phyloP scores from a whole-genome alignment of 2,797 vertebrate genomes.

The Hyperoplus lanceolatus region DNA sequence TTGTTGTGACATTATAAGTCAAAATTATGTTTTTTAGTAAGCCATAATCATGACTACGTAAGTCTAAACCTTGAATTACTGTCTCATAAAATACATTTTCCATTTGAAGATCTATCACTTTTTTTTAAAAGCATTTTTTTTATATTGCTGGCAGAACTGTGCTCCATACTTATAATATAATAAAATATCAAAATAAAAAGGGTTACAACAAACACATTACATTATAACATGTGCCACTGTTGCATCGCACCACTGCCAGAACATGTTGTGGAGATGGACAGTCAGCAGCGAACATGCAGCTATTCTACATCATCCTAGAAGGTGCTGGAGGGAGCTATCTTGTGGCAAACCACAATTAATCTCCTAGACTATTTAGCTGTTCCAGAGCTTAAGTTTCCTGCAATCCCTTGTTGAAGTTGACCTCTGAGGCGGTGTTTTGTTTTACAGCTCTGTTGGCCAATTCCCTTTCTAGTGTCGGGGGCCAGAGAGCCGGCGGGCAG shows the following conservation, averaged over 20 bases:
- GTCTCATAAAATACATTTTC: too few species aligned
- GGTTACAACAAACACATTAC: too few species aligned
- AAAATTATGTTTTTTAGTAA: neutral
- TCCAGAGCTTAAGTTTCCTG: conserved; percentile 64
- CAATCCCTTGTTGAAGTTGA: conserved; percentile 60
- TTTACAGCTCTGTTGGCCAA: conserved; percentile 65
- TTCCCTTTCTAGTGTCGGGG: conserved; percentile 43
- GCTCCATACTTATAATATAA: too few species aligned
- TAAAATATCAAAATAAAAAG: too few species aligned
- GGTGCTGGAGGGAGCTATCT: conserved; percentile 57
- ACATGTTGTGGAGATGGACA: conserved; percentile 20
- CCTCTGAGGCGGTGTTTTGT: conserved; percentile 66
- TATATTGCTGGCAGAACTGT: too few species aligned
- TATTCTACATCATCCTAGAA: conserved; percentile 46
- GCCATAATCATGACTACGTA: too few species aligned
- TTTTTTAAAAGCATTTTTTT: too few species aligned
- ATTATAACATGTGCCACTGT: neutral
- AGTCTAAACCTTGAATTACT: too few species aligned
- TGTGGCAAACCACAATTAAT: conserved; percentile 65
- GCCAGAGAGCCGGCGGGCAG: conserved; percentile 39
- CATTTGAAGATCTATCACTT: too few species aligned
- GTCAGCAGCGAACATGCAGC: conserved; percentile 52
- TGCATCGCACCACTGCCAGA: conserved; percentile 16
- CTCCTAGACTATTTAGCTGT: conserved; percentile 35
- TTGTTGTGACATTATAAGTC: too few species aligned